Evolutionary conservation across 2,113 vertebrate genomes (phyloP).

Genomic region (Megalops atlanticus): DNA sequence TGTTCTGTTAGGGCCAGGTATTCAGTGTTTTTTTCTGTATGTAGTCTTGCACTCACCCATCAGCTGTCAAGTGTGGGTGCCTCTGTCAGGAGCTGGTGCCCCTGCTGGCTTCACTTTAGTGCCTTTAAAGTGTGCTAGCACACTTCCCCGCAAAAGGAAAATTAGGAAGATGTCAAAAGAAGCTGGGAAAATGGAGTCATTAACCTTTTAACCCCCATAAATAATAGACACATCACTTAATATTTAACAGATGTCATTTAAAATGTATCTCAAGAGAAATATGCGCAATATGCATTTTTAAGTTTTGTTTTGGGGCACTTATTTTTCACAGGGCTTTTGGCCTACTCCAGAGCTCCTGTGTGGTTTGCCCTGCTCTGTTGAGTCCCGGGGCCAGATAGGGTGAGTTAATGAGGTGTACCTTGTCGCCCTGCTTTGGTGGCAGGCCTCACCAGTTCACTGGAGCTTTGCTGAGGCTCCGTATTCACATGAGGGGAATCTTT

Average conservation of each 20-base stretch:
- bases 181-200: too few species aligned
- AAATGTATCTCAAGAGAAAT: neutral
- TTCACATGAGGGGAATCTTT: neutral
- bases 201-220: neutral
- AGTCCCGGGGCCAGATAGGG: neutral
- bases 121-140: too few species aligned
- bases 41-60: too few species aligned
- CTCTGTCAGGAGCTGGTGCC: too few species aligned
- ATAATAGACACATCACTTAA: neutral
- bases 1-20: too few species aligned
- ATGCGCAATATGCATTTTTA: neutral
- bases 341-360: neutral
- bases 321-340: neutral
- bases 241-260: neutral
- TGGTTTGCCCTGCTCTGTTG: neutral
- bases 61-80: too few species aligned
- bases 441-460: neutral
- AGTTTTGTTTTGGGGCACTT: neutral
- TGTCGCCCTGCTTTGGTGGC: neutral
- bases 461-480: neutral
- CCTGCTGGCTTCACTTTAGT: too few species aligned
- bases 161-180: too few species aligned
- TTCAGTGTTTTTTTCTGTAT: too few species aligned
- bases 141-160: too few species aligned
- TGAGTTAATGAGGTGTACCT: neutral